Base-by-base conservation (phyloP, 2,797 vertebrate genomes). In the Chaetophractus vellerosus region DNA sequence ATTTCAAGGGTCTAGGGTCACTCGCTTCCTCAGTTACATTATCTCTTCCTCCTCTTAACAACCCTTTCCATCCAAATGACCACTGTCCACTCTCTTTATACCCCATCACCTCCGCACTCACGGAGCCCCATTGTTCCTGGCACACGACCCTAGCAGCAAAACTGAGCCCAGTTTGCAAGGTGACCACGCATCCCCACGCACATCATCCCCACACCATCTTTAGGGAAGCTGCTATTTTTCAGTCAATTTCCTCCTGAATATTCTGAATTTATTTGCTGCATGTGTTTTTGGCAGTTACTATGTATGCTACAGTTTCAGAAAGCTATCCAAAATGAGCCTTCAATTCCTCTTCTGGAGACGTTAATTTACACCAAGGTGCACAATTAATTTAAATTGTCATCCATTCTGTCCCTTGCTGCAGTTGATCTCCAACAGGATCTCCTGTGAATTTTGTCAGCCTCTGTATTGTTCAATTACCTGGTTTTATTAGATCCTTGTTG, bases 321-420 rank as follows among this genome's bases (percentile, higher is more conserved):
- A 96, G 83, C 83, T 98, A 86, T 66, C 89, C 91, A 94, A 84
- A 97, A 97, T 7, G 64, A 95, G 85, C 71, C 69, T 0, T 4
- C 63, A 23, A 88, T 94, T 92, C 96, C 93, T 97, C 94, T 88
- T 96, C 74, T 64, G 28, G 90, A 88, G 26, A 97, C 0, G 9
- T 90, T 93, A 97, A 96, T 96, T 97, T 96, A 98, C 52, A 95
- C 87, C 96, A 18, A 79, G 87, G 74, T 59, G 41, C 79, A n/a
- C 86, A 93, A 94, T 91, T 96, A 87, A 88, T 82, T 74, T 61
- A 92, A 97, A 96, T 97, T 94, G 95, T 90, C 74, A 91, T 96
- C 93, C 63, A 33, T 1, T 3, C n/a, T 63, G 61, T 61, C 96
- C 84, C 48, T 2, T 41, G 97, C 61, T 61, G 61, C 69, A 84